Base-by-base conservation (phyloP, 2,888 invertebrate species). In the Enchytraeus crypticus region DNA sequence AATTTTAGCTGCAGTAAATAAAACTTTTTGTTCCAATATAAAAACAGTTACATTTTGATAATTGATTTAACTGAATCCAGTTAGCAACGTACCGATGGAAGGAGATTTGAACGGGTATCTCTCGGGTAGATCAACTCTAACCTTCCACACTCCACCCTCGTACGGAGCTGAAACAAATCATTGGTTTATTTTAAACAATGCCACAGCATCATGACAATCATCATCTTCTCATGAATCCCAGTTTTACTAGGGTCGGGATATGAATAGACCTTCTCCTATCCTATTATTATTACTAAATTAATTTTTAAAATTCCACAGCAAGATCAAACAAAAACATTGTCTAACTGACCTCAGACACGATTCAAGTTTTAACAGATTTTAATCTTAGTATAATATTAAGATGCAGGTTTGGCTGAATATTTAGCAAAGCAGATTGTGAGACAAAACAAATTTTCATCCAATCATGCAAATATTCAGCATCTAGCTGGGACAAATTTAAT, bases 101-200 rank as follows among this genome's bases (percentile, higher is more conserved):
- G 98, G 98, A 59, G 97, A 97, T 83, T 99, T 98, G 84, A 99
- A 99, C 46, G 98, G 98, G 81, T 99, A 99, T 81, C 96, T 96
- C 80, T 99, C 98, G 61, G 98, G 98, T 71, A 99, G 83, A 82
- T 97, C 97, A 61, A 99, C 98, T 67, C 98, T 86, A 45, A 99
- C 96, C 79, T 96, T 93, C 98, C 98, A 99, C 63, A 98, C 91
- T 64, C 98, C 98, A 66, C 96, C 97, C 81, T 98, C 97, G 82
- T 98, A 99, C 5, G 97, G 93, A 65, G 98, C 92, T 92, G 82
- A 63, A 73, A 71, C 46, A 53, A 66, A n/a, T 43, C 11, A 43
- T 14, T 43, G 43, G 11, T 43, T 18, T 14, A 43, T 43, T 43
- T 43, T 14, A 43, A 43, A 43, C 11, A 14, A 14, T 18, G n/a